phyloP scores from a whole-genome alignment of 2,888 invertebrate species.

The Fissipunctia ypsillon region DNA sequence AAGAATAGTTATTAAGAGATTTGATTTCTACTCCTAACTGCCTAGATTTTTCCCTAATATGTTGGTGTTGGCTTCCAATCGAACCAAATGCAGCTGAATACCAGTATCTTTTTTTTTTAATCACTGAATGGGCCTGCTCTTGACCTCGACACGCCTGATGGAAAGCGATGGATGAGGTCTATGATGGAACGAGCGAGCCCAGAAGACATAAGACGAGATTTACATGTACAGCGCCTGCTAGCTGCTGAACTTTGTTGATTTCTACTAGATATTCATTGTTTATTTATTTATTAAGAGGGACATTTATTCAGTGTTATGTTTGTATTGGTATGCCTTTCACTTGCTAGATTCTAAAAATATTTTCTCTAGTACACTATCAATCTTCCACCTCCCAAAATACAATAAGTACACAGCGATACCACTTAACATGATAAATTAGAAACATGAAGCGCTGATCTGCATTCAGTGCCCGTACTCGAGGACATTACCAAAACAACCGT shows the following conservation, averaged over 20 bases:
- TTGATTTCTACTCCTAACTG: not conserved
- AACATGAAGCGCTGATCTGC: constrained; percentile 53
- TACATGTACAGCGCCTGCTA: not conserved
- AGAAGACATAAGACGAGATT: too few relatives aligned
- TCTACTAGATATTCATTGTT: not conserved
- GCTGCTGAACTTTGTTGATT: not conserved
- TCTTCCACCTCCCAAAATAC: not conserved
- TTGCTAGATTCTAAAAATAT: not conserved
- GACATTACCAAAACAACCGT: constrained; percentile 62
- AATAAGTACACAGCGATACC: constrained; percentile 28
- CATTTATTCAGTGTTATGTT: not conserved
- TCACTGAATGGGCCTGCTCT: too few relatives aligned
- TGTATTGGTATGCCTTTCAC: not conserved
- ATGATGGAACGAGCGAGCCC: too few relatives aligned
- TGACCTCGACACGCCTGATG: too few relatives aligned
- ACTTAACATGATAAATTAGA: constrained; percentile 58
- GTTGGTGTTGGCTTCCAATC: not conserved
- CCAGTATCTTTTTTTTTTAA: too few relatives aligned
- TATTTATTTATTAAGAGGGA: not conserved
- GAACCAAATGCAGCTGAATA: not conserved
- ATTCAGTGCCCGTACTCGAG: constrained; percentile 52
- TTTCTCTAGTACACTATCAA: constrained; percentile 9
- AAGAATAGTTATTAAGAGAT: not conserved
- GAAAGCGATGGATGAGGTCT: too few relatives aligned
- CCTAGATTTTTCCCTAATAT: not conserved